Conservation (phyloP, 1,140 invertebrate genomes). For the Planococcus citri region DNA sequence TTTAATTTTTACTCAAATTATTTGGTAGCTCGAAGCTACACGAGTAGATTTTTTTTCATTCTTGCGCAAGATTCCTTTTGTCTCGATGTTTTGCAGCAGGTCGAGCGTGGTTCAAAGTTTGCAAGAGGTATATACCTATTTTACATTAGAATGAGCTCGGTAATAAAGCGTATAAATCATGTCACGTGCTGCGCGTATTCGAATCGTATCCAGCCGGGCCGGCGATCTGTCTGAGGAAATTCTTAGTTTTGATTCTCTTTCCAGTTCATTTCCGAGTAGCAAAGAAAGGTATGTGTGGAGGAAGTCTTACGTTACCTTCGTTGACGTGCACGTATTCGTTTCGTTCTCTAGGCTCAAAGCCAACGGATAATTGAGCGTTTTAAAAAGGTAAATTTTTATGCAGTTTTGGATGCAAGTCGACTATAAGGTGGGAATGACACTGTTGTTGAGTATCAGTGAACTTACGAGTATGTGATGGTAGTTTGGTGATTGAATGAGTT, state of each 20-base stretch:
- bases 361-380: conserved; percentile 7
- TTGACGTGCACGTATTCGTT: too few relatives aligned
- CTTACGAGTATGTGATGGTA: background rate
- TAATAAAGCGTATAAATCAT: conserved; percentile 10
- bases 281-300: background rate
- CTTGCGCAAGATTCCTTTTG: too few relatives aligned
- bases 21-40: background rate
- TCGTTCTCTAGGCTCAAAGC: background rate
- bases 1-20: too few relatives aligned
- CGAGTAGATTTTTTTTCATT: background rate
- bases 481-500: background rate
- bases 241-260: conserved; percentile 1
- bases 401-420: background rate
- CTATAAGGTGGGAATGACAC: background rate
- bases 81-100: background rate
- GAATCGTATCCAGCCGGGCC: background rate
- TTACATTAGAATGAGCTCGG: background rate
- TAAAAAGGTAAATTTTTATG: background rate
- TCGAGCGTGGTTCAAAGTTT: background rate
- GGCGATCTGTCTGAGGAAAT: background rate
- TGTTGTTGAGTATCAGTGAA: background rate
- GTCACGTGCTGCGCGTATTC: conserved; percentile 13
- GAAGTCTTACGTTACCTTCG: background rate
- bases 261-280: conserved; percentile 7
- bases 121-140: too few relatives aligned